These are phyloP conservation scores for Epizoanthus scotinus DNA, from an alignment of 92 coral and sea anemone genomes.

Conservation along the genomic window DNA sequence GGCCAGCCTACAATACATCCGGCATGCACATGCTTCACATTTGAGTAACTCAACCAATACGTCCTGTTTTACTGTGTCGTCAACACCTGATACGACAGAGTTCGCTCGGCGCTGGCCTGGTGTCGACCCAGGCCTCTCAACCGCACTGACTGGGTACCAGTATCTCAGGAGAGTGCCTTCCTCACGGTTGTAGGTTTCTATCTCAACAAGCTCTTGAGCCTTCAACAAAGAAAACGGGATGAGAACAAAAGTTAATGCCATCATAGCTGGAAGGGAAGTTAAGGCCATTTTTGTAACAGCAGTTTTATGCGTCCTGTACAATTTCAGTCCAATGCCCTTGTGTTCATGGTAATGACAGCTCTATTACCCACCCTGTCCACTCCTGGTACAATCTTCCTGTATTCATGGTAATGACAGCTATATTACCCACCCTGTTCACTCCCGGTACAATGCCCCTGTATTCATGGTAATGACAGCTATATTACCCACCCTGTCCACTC, in stretches of 20 bases:
- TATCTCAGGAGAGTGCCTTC: constrained; percentile 91
- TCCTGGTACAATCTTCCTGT: constrained; percentile 68
- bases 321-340: neutral
- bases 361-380: constrained; percentile 72
- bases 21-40: constrained; percentile 68
- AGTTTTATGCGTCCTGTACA: neutral
- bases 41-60: constrained; percentile 73
- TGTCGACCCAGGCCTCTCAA: constrained; percentile 72
- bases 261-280: neutral
- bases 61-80: constrained; percentile 68
- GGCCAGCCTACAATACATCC: constrained; percentile 79
- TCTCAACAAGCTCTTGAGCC: constrained; percentile 77
- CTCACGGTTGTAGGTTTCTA: constrained; percentile 91
- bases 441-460: neutral
- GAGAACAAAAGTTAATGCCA: too few species aligned
- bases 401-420: neutral
- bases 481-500: neutral
- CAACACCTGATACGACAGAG: constrained; percentile 71
- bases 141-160: constrained; percentile 89
- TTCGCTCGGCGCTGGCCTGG: constrained; percentile 78
- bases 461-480: neutral
- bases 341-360: neutral
- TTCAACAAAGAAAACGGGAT: neutral
- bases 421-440: neutral
- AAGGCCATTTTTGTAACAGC: neutral